These are phyloP conservation scores for Macrophya alboannulata DNA, from an alignment of 2,888 invertebrate genomes.

Conservation along the genomic window DNA sequence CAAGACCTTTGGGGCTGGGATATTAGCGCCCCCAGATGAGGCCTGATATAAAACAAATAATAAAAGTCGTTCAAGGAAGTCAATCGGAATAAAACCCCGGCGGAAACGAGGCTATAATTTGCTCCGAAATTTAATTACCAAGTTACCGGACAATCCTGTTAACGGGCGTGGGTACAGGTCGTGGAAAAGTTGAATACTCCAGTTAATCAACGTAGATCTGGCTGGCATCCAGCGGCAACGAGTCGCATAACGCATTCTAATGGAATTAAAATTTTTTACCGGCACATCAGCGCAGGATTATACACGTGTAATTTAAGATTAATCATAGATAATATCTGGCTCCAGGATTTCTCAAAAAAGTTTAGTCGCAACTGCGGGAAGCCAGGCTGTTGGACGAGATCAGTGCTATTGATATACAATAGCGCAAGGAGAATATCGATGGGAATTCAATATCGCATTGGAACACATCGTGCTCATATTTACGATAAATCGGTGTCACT, in stretches of 20 bases:
- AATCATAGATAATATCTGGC: background rate
- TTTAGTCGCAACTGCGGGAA: background rate
- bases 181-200: conserved; percentile 42
- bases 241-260: conserved; percentile 40
- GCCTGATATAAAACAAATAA: conserved; percentile 29
- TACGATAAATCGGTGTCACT: conserved; percentile 18
- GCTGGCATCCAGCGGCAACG: conserved; percentile 35
- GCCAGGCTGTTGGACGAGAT: background rate
- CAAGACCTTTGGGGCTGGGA: conserved; percentile 1
- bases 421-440: conserved; percentile 8
- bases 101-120: conserved; percentile 51
- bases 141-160: conserved; percentile 53
- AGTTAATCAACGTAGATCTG: conserved; percentile 52
- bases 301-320: conserved; percentile 19
- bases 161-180: conserved; percentile 17
- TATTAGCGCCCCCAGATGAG: conserved; percentile 24
- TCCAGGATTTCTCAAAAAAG: background rate
- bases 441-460: background rate
- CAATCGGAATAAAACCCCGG: conserved; percentile 50
- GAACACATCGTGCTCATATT: conserved; percentile 9
- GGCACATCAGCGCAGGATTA: background rate
- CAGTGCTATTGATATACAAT: background rate
- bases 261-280: conserved; percentile 37
- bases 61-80: conserved; percentile 44
- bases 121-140: conserved; percentile 50